These are phyloP conservation scores for human DNA, from an alignment of 2,113 vertebrate genomes.

Conservation along the genomic window GRCh38 chr3:180030501-180031000, in stretches of 20 bases:
- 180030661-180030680: constrained; percentile 52
- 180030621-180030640: constrained; percentile 20
- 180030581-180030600: constrained; percentile 16
- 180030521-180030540: not conserved
- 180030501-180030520: not conserved
- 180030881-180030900: not conserved
- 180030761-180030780: not conserved
- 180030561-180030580: not conserved
- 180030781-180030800: constrained; percentile 38
- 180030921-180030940: constrained; percentile 47
- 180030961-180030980: constrained; percentile 48
- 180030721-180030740: constrained; percentile 72
- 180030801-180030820: constrained; percentile 30
- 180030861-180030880: constrained; percentile 32
- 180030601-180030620: not conserved
- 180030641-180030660: constrained; percentile 10
- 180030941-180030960: constrained; percentile 42
- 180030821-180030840: constrained; percentile 30
- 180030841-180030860: not conserved
- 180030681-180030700: constrained; percentile 29
- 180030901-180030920: constrained; percentile 56
- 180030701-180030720: constrained; percentile 23
- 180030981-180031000: constrained; percentile 72
- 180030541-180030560: not conserved
- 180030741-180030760: constrained; percentile 26